Evolutionary conservation across 2,797 vertebrate genomes (phyloP).

Genomic region (Chiloscyllium punctatum): DNA sequence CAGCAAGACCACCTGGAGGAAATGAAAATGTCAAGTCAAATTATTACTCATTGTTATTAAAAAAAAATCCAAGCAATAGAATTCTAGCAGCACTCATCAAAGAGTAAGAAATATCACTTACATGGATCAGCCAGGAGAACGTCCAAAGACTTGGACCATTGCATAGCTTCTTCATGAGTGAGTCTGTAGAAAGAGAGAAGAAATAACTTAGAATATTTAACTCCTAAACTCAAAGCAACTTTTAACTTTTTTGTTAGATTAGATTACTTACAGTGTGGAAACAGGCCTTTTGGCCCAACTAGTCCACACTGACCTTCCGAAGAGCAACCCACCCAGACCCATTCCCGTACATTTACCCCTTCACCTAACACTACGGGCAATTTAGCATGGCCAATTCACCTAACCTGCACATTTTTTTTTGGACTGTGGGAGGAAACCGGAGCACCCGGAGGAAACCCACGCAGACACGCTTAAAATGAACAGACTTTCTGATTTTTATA

Average conservation of each 20-base stretch:
- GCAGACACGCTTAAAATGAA: not conserved
- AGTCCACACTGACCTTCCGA: no score
- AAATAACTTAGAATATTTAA: not conserved
- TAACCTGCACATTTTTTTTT: no score
- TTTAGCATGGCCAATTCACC: no score
- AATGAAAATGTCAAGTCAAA: constrained; percentile 40
- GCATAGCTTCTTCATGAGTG: constrained; percentile 63
- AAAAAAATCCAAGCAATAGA: no score
- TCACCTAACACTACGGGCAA: no score
- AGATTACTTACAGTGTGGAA: no score
- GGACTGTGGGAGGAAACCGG: no score
- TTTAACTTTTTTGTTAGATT: not conserved
- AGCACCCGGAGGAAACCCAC: no score
- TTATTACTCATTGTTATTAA: not conserved
- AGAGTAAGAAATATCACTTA: constrained; percentile 53
- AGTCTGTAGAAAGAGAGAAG: constrained; percentile 57
- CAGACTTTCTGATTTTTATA: not conserved
- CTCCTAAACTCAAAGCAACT: constrained; percentile 27
- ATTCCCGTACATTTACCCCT: no score
- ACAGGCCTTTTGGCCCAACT: no score
- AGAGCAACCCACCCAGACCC: no score
- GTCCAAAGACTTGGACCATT: constrained; percentile 76
- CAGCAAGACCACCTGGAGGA: constrained; percentile 65
- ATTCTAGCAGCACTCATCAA: not conserved
- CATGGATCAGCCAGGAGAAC: constrained; percentile 71